Percentiles rank a stretch among this genome's conserved stretches.
Conservation (phyloP, 35 echinoderm and acorn worm species). For the Chiridota heheva region DNA sequence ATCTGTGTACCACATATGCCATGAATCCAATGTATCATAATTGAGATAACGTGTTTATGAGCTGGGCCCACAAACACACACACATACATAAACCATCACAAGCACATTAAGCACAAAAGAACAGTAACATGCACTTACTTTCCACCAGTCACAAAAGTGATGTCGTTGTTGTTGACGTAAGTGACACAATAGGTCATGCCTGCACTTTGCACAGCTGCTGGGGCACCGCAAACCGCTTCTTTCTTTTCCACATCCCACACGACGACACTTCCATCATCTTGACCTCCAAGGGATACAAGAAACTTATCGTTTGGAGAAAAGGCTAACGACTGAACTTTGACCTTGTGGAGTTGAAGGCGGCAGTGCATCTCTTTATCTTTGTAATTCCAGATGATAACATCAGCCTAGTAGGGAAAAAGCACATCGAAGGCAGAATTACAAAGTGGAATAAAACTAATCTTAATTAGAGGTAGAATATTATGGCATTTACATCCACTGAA, state of each 20-base stretch:
- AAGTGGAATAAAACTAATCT: too few species aligned
- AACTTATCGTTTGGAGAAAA: conserved; percentile 89
- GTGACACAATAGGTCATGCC: conserved; percentile 81
- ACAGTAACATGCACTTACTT: conserved; percentile 66
- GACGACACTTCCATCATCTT: conserved; percentile 92
- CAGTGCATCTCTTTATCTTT: conserved; percentile 51
- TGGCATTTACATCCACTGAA: too few species aligned
- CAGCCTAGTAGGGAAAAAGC: conserved; percentile 63
- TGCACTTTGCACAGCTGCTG: conserved; percentile 82
- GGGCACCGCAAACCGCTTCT: conserved; percentile 79
- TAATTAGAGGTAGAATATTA: too few species aligned
- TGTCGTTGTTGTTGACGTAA: conserved; percentile 71
- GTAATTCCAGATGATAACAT: conserved; percentile 95
- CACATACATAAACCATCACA: too few species aligned
- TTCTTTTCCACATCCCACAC: conserved; percentile 91
- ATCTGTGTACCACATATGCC: too few species aligned
- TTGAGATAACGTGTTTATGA: too few species aligned
- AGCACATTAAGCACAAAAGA: background rate
- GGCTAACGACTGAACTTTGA: conserved; percentile 95
- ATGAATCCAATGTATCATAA: too few species aligned
- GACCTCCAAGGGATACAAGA: conserved; percentile 80
- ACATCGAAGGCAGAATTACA: too few species aligned
- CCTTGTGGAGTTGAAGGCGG: conserved; percentile 80
- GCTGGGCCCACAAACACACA: too few species aligned
- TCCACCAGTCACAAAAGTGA: conserved; percentile 88